These are phyloP conservation scores for Conistra vaccinii DNA, from an alignment of 2,888 invertebrate genomes.

Conservation along the genomic window DNA sequence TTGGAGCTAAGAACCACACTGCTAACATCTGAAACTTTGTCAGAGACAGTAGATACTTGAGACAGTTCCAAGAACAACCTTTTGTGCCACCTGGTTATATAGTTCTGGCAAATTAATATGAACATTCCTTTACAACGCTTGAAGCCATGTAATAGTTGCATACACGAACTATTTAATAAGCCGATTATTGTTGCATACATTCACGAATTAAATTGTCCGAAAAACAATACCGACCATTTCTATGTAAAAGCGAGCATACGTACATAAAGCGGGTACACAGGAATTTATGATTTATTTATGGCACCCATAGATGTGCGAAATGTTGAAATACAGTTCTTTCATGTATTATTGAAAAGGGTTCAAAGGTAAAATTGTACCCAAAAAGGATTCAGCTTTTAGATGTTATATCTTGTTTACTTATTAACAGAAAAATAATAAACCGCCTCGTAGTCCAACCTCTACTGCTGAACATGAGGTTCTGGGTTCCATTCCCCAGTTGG, in stretches of 20 bases:
- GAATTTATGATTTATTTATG: slow-evolving; percentile 41
- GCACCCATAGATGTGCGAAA: slow-evolving; percentile 18
- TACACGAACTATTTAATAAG: background rate
- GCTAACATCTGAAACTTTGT: background rate
- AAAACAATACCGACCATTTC: slow-evolving; percentile 11
- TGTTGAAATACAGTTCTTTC: slow-evolving; percentile 19
- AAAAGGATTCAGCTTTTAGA: slow-evolving; percentile 4
- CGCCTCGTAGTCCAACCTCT: background rate
- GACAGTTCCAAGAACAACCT: background rate
- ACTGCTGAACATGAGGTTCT: background rate
- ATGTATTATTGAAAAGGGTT: slow-evolving; percentile 48
- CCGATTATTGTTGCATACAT: background rate
- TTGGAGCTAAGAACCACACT: background rate
- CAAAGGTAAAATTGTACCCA: slow-evolving; percentile 30
- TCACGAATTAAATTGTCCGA: background rate
- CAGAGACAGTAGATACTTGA: background rate
- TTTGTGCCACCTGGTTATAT: background rate
- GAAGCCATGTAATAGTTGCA: background rate
- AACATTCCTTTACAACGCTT: background rate
- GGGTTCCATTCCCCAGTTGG: background rate
- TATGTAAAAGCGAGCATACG: background rate
- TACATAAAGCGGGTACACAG: background rate
- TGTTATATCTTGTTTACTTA: slow-evolving; percentile 15
- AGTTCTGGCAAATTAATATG: slow-evolving; percentile 3
- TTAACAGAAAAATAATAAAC: slow-evolving; percentile 6